Conservation (phyloP, 1,140 invertebrate genomes). For the Drosophila novamexicana region DNA sequence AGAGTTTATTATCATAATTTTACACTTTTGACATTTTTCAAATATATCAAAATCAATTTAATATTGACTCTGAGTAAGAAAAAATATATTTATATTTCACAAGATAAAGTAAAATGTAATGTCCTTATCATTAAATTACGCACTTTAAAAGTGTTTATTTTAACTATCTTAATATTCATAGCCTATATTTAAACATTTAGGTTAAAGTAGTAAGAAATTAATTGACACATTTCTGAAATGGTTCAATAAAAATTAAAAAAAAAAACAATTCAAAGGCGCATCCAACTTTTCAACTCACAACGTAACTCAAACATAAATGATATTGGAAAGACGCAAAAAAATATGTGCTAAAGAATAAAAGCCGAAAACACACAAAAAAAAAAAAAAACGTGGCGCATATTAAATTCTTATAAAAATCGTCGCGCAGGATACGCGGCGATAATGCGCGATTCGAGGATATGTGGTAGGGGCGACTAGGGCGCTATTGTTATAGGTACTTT, state of each 20-base stretch:
- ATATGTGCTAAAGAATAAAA: conserved; percentile 41
- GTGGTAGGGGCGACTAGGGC: conserved; percentile 45
- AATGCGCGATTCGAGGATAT: conserved; percentile 27
- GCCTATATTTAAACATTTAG: too few relatives aligned
- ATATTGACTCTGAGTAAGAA: too few relatives aligned
- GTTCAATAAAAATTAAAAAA: not conserved
- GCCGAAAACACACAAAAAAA: conserved; percentile 61
- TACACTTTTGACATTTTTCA: too few relatives aligned
- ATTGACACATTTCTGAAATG: too few relatives aligned
- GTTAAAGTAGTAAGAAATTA: too few relatives aligned
- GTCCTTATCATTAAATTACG: too few relatives aligned
- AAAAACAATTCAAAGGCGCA: not conserved
- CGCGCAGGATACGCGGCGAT: conserved; percentile 53
- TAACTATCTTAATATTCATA: too few relatives aligned
- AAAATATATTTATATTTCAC: too few relatives aligned
- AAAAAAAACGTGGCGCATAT: conserved; percentile 70
- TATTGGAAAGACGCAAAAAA: conserved; percentile 36
- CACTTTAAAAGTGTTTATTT: too few relatives aligned
- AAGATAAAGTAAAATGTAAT: too few relatives aligned
- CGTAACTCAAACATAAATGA: conserved; percentile 42
- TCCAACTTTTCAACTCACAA: not conserved
- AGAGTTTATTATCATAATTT: too few relatives aligned
- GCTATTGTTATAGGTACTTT: conserved; percentile 72
- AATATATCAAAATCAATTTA: too few relatives aligned
- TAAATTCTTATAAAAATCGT: conserved; percentile 80